Evolutionary conservation across 2,113 vertebrate genomes (phyloP).

Genomic region (Sorex fumeus): DNA sequence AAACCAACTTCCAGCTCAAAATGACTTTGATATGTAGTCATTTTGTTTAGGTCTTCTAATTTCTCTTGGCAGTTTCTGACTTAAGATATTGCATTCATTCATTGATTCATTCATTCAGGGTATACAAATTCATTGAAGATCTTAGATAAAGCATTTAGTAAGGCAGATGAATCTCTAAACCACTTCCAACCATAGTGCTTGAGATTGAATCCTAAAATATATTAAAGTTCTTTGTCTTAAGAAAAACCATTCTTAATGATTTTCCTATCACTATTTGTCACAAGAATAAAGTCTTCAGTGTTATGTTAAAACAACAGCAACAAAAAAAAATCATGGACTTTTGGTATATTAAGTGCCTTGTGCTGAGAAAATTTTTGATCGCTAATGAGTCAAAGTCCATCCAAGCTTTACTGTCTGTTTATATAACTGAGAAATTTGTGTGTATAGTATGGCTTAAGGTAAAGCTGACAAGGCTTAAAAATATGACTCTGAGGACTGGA

Average conservation of each 20-base stretch:
- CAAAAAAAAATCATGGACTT: neutral
- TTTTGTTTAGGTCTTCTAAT: neutral
- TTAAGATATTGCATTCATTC: constrained; percentile 23
- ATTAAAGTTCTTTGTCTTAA: constrained; percentile 45
- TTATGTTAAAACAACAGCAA: constrained; percentile 20
- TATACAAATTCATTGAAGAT: neutral
- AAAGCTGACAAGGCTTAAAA: constrained; percentile 27
- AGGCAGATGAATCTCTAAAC: neutral
- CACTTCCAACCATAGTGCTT: constrained; percentile 8
- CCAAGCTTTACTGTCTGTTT: neutral
- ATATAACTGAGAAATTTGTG: constrained; percentile 38
- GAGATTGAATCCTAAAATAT: constrained; percentile 52
- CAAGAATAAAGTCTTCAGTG: constrained; percentile 54
- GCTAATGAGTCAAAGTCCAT: constrained; percentile 27
- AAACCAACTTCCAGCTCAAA: constrained; percentile 19
- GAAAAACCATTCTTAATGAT: constrained; percentile 37
- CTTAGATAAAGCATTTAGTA: neutral
- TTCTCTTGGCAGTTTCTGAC: neutral
- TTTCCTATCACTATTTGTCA: neutral
- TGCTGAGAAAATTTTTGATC: constrained; percentile 18
- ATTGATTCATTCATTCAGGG: neutral
- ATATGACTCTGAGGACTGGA: too few species aligned
- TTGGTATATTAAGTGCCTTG: constrained; percentile 52
- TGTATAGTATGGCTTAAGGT: constrained; percentile 27
- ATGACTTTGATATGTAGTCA: neutral